Conservation (phyloP, 2,113 vertebrate species). For the Oryzias woworae region DNA sequence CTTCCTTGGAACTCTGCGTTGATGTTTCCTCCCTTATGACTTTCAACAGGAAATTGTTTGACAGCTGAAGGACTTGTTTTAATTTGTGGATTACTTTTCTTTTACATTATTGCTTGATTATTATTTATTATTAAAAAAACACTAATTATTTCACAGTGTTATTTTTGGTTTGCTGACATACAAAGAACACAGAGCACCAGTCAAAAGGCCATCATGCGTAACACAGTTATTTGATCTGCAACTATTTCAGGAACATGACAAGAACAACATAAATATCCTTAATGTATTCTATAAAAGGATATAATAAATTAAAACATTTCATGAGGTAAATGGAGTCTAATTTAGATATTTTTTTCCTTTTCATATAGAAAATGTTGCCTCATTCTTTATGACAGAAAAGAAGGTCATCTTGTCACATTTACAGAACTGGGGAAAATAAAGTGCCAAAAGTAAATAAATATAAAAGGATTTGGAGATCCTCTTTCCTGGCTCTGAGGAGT, state of each 20-base stretch:
- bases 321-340: no score
- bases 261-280: not conserved
- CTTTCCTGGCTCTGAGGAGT: not conserved
- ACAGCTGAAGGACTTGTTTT: conserved; percentile 10
- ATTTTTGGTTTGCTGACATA: not conserved
- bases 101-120: not conserved
- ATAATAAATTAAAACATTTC: no score
- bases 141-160: not conserved
- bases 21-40: conserved; percentile 5
- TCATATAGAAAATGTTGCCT: no score
- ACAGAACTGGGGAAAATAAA: no score
- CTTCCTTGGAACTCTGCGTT: conserved; percentile 19
- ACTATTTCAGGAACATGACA: not conserved
- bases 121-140: not conserved
- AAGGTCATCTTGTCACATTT: not conserved
- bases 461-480: not conserved
- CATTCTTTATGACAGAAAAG: not conserved
- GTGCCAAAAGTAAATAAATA: not conserved
- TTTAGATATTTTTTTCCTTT: no score
- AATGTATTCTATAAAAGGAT: no score
- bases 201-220: not conserved
- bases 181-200: not conserved
- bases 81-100: conserved; percentile 4
- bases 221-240: no score
- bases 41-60: conserved; percentile 5